Conservation (phyloP, 2,888 invertebrate genomes). For the Drosophila melanosoma region DNA sequence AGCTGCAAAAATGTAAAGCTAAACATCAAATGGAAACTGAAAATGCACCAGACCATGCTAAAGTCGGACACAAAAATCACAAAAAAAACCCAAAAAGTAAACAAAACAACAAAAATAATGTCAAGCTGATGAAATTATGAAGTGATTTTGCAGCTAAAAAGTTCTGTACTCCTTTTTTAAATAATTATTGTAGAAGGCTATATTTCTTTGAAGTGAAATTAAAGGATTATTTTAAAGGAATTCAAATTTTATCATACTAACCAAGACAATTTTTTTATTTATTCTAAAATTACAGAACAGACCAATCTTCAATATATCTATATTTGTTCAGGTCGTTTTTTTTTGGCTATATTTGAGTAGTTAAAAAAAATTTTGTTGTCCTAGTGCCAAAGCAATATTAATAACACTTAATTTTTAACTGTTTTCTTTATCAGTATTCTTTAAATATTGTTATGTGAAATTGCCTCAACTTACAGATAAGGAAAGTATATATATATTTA, state of each 20-base stretch:
- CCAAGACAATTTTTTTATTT: not conserved
- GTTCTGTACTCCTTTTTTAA: not conserved
- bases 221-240: not conserved
- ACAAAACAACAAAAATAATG: slow-evolving; percentile 27
- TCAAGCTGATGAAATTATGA: slow-evolving; percentile 37
- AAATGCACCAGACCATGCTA: slow-evolving; percentile 58
- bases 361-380: not conserved
- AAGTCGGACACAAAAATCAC: slow-evolving; percentile 37
- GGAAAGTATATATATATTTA: not conserved
- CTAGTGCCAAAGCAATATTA: not conserved
- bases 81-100: slow-evolving; percentile 2
- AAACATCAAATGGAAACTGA: slow-evolving; percentile 35
- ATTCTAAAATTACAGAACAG: too few species aligned
- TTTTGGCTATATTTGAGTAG: not conserved
- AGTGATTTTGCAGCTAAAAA: slow-evolving; percentile 24
- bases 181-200: slow-evolving; percentile 4
- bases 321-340: not conserved
- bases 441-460: not conserved
- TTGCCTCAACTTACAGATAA: not conserved
- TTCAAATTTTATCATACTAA: not conserved
- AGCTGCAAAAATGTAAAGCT: slow-evolving; percentile 10
- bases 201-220: not conserved
- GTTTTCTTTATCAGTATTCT: not conserved
- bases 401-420: not conserved
- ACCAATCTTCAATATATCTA: not conserved